A percentile compares a stretch with the other conserved stretches of the same genome.
phyloP scores from a whole-genome alignment of 2,888 invertebrate species.

The Dryobota labecula region DNA sequence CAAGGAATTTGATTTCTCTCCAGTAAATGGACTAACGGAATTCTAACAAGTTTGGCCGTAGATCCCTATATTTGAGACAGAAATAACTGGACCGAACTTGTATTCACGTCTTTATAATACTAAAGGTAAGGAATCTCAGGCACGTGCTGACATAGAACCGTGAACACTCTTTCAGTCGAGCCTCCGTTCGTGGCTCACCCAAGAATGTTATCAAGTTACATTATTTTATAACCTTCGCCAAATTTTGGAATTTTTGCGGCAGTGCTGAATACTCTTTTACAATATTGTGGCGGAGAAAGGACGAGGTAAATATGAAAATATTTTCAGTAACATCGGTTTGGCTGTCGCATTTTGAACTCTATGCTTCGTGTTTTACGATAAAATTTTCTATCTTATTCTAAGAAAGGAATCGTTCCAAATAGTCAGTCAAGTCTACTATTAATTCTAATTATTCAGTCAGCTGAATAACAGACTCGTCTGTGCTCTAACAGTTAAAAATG shows the following conservation, averaged over 20 bases:
- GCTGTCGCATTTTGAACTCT: slow-evolving; percentile 48
- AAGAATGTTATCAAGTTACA: slow-evolving; percentile 74
- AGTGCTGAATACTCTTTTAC: slow-evolving; percentile 69
- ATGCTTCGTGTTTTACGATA: slow-evolving; percentile 14
- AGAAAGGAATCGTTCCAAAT: slow-evolving; percentile 44
- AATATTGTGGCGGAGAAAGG: slow-evolving; percentile 62
- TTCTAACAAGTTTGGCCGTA: slow-evolving; percentile 37
- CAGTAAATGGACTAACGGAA: slow-evolving; percentile 31
- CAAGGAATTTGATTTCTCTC: slow-evolving; percentile 33
- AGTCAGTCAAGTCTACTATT: slow-evolving; percentile 56
- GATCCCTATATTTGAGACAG: slow-evolving; percentile 42
- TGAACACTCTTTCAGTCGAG: slow-evolving; percentile 69
- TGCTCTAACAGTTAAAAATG: slow-evolving; percentile 28
- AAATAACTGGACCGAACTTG: slow-evolving; percentile 45
- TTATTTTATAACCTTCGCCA: slow-evolving; percentile 73
- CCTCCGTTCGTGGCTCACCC: slow-evolving; percentile 68
- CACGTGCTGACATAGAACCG: slow-evolving; percentile 68
- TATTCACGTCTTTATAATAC: slow-evolving; percentile 56
- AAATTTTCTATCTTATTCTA: neutral
- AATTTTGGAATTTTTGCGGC: slow-evolving; percentile 70
- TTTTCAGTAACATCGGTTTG: slow-evolving; percentile 42
- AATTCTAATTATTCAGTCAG: slow-evolving; percentile 62
- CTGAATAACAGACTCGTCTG: slow-evolving; percentile 48
- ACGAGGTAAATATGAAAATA: slow-evolving; percentile 65
- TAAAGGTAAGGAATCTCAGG: slow-evolving; percentile 61